A percentile compares a stretch with the other conserved stretches of the same genome.
phyloP scores from a whole-genome alignment of 2,888 invertebrate species.

The Aquatica leii region DNA sequence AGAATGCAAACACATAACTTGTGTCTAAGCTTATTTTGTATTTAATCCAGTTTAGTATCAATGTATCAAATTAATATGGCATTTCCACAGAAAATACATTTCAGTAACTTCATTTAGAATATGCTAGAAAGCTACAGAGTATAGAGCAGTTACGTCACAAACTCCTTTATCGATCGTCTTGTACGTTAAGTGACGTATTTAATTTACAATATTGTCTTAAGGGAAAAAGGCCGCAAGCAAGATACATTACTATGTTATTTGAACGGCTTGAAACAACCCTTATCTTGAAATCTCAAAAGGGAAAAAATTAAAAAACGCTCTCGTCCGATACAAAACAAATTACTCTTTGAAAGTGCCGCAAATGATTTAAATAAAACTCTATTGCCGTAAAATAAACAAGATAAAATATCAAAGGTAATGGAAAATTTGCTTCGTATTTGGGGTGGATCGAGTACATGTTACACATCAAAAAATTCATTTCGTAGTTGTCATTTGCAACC shows the following conservation, averaged over 20 bases:
- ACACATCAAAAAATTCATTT: conserved; percentile 54
- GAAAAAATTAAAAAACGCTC: neutral
- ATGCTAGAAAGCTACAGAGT: no score
- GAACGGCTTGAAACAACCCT: no score
- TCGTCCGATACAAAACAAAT: neutral
- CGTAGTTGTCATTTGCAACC: conserved; percentile 55
- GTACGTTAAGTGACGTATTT: no score
- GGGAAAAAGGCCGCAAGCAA: no score
- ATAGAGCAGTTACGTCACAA: no score
- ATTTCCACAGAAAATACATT: conserved; percentile 30
- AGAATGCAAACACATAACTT: conserved; percentile 25
- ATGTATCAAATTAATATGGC: conserved; percentile 33
- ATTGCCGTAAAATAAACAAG: conserved; percentile 21
- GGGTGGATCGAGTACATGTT: conserved; percentile 30
- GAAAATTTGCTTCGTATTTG: conserved; percentile 23
- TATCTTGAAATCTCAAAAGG: neutral
- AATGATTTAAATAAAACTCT: conserved; percentile 28
- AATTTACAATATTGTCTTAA: no score
- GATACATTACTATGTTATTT: no score
- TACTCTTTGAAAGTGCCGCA: conserved; percentile 7
- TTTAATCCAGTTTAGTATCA: conserved; percentile 34
- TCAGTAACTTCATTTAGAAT: conserved; percentile 26
- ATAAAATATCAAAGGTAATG: conserved; percentile 35
- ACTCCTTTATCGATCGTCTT: no score
- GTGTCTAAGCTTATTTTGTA: conserved; percentile 30